phyloP scores from a whole-genome alignment of 2,797 vertebrate species.

The Sebastes flavidus region DNA sequence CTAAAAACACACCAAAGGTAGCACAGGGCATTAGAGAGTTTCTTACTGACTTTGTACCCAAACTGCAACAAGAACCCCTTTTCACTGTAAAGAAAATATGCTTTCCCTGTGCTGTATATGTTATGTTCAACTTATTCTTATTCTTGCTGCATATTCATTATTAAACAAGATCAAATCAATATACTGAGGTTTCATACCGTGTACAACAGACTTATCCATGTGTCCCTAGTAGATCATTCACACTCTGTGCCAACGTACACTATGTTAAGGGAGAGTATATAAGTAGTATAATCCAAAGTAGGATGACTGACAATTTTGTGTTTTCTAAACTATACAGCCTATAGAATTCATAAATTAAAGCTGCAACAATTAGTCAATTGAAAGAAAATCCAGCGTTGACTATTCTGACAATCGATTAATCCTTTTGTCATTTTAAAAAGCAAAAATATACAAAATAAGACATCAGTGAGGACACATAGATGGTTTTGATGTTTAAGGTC shows the following conservation, averaged over 20 bases:
- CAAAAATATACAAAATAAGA: no score
- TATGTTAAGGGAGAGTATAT: not conserved
- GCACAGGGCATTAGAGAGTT: not conserved
- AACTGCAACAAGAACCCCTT: not conserved
- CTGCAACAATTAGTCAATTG: no score
- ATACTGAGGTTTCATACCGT: not conserved
- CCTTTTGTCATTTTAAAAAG: no score
- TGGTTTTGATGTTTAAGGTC: not conserved
- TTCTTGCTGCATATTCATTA: not conserved
- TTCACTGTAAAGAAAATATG: not conserved
- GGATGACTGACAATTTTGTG: not conserved
- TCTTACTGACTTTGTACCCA: not conserved
- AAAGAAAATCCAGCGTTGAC: no score
- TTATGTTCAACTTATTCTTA: not conserved
- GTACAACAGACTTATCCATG: not conserved
- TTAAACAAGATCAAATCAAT: not conserved
- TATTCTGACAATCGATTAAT: no score
- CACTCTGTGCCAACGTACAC: not conserved
- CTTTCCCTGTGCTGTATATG: not conserved
- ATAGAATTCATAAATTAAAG: no score
- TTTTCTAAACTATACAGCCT: not conserved
- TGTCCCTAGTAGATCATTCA: not conserved
- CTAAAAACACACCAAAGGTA: not conserved
- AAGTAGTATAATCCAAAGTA: not conserved
- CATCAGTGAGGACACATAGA: no score